Percentiles rank a stretch among this genome's conserved stretches.
phyloP scores from a whole-genome alignment of 2,113 vertebrate species.

The Sigmodon hispidus region DNA sequence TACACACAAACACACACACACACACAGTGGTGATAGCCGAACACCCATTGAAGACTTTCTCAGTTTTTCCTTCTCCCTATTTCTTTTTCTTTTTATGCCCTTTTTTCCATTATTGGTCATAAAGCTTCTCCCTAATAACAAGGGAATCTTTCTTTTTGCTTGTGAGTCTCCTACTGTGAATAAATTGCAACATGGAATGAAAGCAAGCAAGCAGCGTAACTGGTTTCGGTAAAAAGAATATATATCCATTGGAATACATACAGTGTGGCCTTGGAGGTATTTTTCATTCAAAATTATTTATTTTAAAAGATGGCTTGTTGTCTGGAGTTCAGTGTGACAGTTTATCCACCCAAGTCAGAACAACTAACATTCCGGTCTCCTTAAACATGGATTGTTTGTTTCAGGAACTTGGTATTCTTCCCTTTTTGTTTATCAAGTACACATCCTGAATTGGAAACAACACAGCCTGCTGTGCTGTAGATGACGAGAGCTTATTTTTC shows the following conservation, averaged over 20 bases:
- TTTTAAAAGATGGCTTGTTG: background rate
- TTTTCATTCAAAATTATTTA: background rate
- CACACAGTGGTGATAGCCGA: background rate
- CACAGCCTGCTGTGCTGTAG: no score
- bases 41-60: background rate
- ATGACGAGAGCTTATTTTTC: background rate
- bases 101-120: background rate
- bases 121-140: background rate
- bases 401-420: background rate
- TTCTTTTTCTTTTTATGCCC: no score
- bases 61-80: no score
- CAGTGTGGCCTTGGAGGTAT: background rate
- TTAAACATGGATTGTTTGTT: background rate
- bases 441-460: no score
- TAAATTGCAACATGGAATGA: background rate
- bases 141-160: background rate
- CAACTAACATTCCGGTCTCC: background rate
- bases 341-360: background rate
- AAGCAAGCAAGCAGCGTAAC: accelerated
- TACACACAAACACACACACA: no score
- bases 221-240: background rate
- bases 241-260: background rate
- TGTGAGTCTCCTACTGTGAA: background rate
- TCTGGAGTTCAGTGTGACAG: background rate
- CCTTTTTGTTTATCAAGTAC: no score